These are phyloP conservation scores for Chondrosia reniformis DNA, from an alignment of 37 sponge, comb jelly and placozoan genomes.

Conservation along the genomic window DNA sequence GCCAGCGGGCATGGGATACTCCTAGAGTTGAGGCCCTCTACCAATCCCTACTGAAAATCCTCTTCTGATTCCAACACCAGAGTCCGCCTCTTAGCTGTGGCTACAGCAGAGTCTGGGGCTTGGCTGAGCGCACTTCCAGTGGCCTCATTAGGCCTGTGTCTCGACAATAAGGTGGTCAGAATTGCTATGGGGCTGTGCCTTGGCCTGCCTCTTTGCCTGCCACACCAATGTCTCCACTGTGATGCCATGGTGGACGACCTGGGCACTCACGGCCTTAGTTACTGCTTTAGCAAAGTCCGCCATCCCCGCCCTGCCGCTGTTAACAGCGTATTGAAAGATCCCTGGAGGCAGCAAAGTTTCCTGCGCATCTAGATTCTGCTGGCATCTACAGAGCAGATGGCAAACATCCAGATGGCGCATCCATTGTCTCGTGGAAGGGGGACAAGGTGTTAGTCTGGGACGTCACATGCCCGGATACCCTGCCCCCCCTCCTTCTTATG, in stretches of 20 bases:
- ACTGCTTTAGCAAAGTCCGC: conserved; percentile 18
- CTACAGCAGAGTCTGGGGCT: conserved; percentile 21
- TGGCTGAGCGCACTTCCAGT: conserved; percentile 26
- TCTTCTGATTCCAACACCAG: neutral
- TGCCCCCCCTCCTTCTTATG: too few species aligned
- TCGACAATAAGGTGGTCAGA: conserved; percentile 12
- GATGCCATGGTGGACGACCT: conserved; percentile 11
- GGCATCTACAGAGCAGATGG: conserved; percentile 23
- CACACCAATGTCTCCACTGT: conserved; percentile 32
- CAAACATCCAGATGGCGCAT: conserved; percentile 26
- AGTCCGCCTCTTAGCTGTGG: conserved; percentile 15
- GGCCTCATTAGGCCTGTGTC: neutral
- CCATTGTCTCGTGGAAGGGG: conserved; percentile 40
- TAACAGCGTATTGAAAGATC: conserved; percentile 29
- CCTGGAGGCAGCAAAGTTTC: conserved; percentile 23
- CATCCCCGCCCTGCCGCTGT: conserved; percentile 13
- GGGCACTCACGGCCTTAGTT: conserved; percentile 24
- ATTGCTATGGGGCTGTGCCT: conserved; percentile 39
- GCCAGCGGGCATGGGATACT: conserved; percentile 36
- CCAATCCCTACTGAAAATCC: neutral
- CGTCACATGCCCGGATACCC: too few species aligned
- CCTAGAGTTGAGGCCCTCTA: neutral
- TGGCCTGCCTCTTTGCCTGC: conserved; percentile 26
- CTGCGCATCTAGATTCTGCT: conserved; percentile 21
- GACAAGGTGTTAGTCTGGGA: too few species aligned